Conservation (phyloP, 2,797 vertebrate genomes). For the Onychomys arenicola region DNA sequence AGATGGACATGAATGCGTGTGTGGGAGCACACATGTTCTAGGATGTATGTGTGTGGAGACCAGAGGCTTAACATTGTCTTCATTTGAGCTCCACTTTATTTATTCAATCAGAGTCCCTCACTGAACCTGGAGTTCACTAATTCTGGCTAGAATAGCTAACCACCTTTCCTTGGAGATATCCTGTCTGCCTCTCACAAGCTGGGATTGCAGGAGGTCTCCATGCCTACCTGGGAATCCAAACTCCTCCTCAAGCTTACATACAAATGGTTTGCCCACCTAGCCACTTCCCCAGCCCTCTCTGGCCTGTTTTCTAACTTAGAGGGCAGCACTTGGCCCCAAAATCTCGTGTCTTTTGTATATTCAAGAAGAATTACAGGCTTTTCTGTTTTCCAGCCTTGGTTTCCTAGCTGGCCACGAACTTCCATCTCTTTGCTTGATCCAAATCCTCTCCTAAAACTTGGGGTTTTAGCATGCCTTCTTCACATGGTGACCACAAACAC, state of each 20-base stretch:
- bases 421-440: neutral
- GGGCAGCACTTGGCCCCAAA: neutral
- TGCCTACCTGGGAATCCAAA: neutral
- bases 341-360: neutral
- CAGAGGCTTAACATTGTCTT: neutral
- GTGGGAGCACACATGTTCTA: no score
- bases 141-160: no score
- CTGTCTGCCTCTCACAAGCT: neutral
- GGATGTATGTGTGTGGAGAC: neutral
- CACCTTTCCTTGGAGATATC: no score
- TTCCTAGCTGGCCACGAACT: neutral
- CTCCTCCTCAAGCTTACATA: neutral
- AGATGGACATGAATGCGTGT: neutral
- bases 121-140: neutral
- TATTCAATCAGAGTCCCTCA: neutral
- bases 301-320: no score
- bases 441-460: neutral
- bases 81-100: neutral
- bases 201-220: neutral
- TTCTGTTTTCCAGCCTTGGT: neutral
- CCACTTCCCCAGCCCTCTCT: neutral
- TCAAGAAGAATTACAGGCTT: neutral
- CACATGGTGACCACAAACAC: neutral
- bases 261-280: neutral
- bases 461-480: neutral